Base-by-base conservation (phyloP, 1,140 invertebrate genomes). In the Sinonovacula constricta region DNA sequence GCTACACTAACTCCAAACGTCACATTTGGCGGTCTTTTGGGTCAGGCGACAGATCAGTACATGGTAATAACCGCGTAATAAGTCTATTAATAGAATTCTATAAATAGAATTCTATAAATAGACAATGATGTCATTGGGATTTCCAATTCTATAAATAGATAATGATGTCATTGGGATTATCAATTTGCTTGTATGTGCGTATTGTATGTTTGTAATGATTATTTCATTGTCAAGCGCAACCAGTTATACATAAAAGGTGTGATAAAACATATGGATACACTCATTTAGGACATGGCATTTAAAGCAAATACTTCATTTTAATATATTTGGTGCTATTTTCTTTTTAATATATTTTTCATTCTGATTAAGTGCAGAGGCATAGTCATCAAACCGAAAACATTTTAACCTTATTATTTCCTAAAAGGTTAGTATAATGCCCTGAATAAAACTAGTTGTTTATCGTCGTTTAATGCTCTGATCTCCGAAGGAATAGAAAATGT, bases 1-100 rank as follows among this genome's bases (percentile, higher is more conserved):
- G 98, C 98, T 51, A 98, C 98, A 89, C 93, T 99, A 3, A 98
- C 98, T 0, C 98, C 98, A 0, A 99, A 98, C 75, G 98, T 99
- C 59, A 99, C 97, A 0, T 99, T 99, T 88, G 97, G 97, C 60
- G 98, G 98, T 14, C 93, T 99, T 5, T 92, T 99, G 24, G 95
- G 97, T 59, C 94, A 98, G 91, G 98, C 97, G 4, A 99, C 98
- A 0, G 96, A 96, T 33, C 96, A 97, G 88, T 95, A 98, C 88
- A 99, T 99, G 95, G 93, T 93, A 88, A n/a, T n/a, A n/a, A n/a
- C n/a, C 85, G 87, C 80, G 30, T 26, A 66, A 54, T 30, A 14
- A 10, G 18, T 49, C 39, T 49, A 10, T 7, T 49, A 49, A 18
- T n/a, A n/a, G n/a, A n/a, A n/a, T n/a, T n/a, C n/a, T n/a, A n/a